Evolutionary conservation across 2,797 vertebrate species (phyloP).

Genomic region (Propithecus deckenii): DNA sequence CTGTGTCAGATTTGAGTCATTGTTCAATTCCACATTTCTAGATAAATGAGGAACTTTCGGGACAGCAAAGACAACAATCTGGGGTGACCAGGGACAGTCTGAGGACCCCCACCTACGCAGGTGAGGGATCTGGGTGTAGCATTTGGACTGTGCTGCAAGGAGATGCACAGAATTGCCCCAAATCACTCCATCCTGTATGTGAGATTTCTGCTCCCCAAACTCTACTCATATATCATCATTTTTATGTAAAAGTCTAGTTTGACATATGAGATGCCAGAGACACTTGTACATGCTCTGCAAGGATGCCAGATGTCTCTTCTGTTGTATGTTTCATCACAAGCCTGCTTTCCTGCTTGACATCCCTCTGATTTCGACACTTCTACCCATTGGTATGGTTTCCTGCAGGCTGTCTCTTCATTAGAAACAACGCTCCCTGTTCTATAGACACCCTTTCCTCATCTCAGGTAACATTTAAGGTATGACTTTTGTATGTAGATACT

Average conservation of each 20-base stretch:
- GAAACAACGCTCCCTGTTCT: not conserved
- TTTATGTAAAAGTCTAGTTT: not conserved
- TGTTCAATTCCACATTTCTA: not conserved
- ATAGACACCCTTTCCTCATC: not conserved
- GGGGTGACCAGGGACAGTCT: accelerated
- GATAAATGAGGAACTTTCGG: not conserved
- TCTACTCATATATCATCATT: not conserved
- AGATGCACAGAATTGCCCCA: not conserved
- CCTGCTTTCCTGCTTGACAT: not conserved
- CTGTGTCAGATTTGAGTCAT: not conserved
- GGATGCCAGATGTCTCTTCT: not conserved
- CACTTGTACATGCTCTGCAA: not conserved
- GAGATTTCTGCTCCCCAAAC: not conserved
- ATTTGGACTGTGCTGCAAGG: not conserved
- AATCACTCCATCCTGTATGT: not conserved
- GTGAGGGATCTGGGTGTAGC: not conserved
- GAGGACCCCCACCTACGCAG: too few relatives aligned
- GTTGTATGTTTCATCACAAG: not conserved
- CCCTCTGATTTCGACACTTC: not conserved
- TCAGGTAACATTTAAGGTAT: not conserved
- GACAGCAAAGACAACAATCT: not conserved
- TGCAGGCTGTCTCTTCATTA: not conserved
- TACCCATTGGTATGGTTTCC: not conserved
- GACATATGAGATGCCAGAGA: not conserved
- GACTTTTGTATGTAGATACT: not conserved